Conservation (phyloP, 2,888 invertebrate genomes). For the Sisyra terminalis region DNA sequence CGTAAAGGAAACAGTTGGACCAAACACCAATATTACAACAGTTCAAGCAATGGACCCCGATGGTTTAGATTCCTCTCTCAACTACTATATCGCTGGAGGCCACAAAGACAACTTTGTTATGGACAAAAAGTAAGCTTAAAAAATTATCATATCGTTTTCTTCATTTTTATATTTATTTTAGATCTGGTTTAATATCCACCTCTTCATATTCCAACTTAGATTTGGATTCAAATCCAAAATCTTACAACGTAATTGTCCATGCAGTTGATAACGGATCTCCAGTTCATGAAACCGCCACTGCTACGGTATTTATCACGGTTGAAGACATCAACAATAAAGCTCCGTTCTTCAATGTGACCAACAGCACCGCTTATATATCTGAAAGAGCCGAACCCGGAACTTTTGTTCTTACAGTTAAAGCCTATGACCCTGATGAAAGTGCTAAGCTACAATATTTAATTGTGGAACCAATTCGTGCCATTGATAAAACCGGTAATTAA, state of each 20-base stretch:
- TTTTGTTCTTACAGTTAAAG: constrained; percentile 43
- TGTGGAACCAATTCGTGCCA: constrained; percentile 47
- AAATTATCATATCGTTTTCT: too few species aligned
- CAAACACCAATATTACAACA: constrained; percentile 50
- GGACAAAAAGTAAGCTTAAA: constrained; percentile 41
- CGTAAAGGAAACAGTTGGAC: constrained; percentile 49
- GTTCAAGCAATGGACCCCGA: constrained; percentile 66
- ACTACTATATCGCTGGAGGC: constrained; percentile 53
- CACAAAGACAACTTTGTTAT: constrained; percentile 65
- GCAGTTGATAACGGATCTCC: constrained; percentile 61
- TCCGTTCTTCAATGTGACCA: constrained; percentile 50
- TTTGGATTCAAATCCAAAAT: constrained; percentile 45
- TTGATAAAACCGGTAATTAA: constrained; percentile 53
- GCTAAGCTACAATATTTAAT: constrained; percentile 51
- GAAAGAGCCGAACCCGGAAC: constrained; percentile 47
- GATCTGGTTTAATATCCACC: constrained; percentile 51
- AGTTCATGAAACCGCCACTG: constrained; percentile 60
- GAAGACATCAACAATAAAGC: constrained; percentile 70
- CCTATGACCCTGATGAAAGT: constrained; percentile 54
- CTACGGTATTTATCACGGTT: constrained; percentile 53
- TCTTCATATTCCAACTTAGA: constrained; percentile 58
- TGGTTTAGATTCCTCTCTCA: constrained; percentile 49
- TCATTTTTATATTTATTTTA: constrained; percentile 20
- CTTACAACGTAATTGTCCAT: constrained; percentile 52
- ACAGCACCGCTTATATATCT: constrained; percentile 50